Percentiles rank a stretch among this genome's conserved stretches.
These are phyloP conservation scores for Uloborus diversus DNA, from an alignment of 1,140 invertebrate species.

Conservation along the genomic window DNA sequence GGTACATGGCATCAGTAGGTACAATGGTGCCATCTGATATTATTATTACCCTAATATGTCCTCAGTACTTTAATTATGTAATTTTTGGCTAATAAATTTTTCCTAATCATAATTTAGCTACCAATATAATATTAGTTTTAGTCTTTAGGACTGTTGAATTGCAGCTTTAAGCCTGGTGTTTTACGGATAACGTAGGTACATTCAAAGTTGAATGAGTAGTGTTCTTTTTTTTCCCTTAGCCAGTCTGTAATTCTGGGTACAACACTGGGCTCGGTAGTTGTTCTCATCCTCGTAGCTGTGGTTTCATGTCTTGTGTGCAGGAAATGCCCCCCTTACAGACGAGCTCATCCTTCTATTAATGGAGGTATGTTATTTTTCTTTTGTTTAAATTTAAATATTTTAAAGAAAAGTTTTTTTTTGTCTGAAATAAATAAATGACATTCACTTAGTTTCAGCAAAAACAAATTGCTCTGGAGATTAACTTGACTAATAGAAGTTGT, in stretches of 20 bases:
- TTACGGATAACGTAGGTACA: no score
- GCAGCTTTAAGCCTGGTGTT: no score
- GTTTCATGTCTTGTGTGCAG: conserved; percentile 63
- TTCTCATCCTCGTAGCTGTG: conserved; percentile 61
- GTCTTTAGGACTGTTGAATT: no score
- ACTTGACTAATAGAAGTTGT: no score
- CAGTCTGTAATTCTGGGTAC: conserved; percentile 63
- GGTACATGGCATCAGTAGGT: no score
- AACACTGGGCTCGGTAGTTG: conserved; percentile 62
- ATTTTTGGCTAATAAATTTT: no score
- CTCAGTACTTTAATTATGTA: no score
- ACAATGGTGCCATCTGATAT: no score
- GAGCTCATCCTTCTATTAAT: conserved; percentile 60
- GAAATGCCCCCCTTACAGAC: conserved; percentile 63
- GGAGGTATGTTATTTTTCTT: conserved; percentile 55
- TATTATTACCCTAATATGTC: no score
- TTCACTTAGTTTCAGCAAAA: background rate
- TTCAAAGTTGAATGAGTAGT: background rate
- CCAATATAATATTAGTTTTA: no score
- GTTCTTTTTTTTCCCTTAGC: conserved; percentile 54
- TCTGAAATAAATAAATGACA: background rate
- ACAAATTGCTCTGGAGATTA: no score
- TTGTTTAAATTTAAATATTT: background rate
- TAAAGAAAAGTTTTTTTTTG: background rate
- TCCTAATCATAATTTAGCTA: no score